Evolutionary conservation across 2,113 vertebrate genomes (phyloP), one percentile per base, ranked within the genome.

Genomic region (Neolamprologus ventralis): DNA sequence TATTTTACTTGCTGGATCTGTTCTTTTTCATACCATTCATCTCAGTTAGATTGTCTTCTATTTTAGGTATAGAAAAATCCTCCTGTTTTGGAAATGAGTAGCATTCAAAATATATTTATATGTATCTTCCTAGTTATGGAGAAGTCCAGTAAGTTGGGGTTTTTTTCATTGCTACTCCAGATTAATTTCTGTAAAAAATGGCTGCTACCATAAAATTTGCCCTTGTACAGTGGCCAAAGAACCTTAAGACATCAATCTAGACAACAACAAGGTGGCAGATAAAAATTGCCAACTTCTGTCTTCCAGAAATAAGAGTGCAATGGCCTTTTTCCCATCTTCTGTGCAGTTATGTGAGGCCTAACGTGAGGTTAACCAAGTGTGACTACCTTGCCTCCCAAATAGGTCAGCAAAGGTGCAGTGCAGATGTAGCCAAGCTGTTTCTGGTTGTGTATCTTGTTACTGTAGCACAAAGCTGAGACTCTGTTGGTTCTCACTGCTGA

Each of bases 151-250:
- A 9, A 78, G 4, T 35, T 63, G 58, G 3, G 0, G 0, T 1
- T 73, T 40, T 71, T 81, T 68, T 87, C 40, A 80, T 57, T 82
- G 83, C 16, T 60, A 31, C 54, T 88, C 47, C 65, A 57, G 89
- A 90, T 89, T 89, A 13, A 86, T 88, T 85, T 85, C 40, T 35
- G 82, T 55, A 23, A 71, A 86, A 58, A 85, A 55, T 83, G 31
- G 33, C 42, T 7, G 58, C 54, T 83, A 4, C 31, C 9, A 37
- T 88, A 90, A 91, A 86, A 84, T 78, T 35, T 82, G 75, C 37
- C 83, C 71, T 13, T 87, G 26, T 57, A 53, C 37, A 42, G n/a
- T 81, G 85, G 33, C 85, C 81, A 9, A 81, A 19, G 47, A 80
- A 58, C 86, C 35, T 65, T 21, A 65, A 65, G 60, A 65, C 60